phyloP scores from a whole-genome alignment of 2,113 vertebrate species.

The Periophthalmus modestus region DNA sequence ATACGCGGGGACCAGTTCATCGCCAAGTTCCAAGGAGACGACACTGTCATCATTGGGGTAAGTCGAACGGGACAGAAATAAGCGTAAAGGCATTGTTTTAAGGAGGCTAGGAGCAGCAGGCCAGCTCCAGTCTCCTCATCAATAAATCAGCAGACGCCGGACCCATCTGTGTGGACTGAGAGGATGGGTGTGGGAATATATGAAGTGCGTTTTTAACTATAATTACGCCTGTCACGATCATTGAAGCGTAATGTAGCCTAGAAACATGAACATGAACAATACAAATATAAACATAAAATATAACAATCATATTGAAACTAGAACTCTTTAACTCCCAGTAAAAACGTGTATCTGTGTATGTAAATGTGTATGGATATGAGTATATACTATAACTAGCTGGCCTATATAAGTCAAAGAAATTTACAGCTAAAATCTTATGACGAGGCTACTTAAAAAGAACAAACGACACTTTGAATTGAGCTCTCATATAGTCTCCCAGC shows the following conservation, averaged over 20 bases:
- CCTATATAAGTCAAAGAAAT: too few relatives aligned
- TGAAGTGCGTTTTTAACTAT: not conserved
- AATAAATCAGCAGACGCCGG: constrained; percentile 53
- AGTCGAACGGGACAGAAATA: constrained; percentile 22
- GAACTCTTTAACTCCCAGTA: too few relatives aligned
- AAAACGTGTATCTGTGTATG: too few relatives aligned
- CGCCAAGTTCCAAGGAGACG: constrained; percentile 85
- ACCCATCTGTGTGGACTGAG: constrained; percentile 29
- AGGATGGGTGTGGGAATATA: not conserved
- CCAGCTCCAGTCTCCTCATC: constrained; percentile 46
- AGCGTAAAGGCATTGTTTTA: constrained; percentile 46
- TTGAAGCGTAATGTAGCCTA: too few relatives aligned
- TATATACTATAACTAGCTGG: too few relatives aligned
- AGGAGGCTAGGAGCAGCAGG: not conserved
- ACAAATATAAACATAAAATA: too few relatives aligned
- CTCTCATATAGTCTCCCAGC: too few relatives aligned
- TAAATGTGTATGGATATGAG: too few relatives aligned
- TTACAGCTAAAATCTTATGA: too few relatives aligned
- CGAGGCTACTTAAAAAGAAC: too few relatives aligned
- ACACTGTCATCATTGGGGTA: constrained; percentile 85
- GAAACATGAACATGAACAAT: too few relatives aligned
- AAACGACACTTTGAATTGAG: not conserved
- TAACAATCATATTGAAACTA: too few relatives aligned
- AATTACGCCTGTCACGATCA: not conserved
- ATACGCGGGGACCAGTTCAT: constrained; percentile 84